Conservation (phyloP, 2,113 vertebrate genomes). For the Sceloporus tristichus region DNA sequence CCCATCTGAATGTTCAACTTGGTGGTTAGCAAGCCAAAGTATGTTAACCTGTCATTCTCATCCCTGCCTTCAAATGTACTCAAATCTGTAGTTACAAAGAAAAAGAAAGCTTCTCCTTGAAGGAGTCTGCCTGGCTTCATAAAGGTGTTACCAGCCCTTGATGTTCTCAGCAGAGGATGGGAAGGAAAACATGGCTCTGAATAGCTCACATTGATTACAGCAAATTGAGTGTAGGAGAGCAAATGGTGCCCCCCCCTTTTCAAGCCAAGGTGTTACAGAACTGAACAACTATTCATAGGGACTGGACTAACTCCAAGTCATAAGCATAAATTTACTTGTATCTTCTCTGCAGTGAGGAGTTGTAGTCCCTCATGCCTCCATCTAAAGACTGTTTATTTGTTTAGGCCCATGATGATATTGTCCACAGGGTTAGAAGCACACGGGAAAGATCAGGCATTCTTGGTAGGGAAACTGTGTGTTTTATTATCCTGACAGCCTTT, state of each 20-base stretch:
- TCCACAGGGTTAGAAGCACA: constrained; percentile 80
- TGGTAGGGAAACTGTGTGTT: constrained; percentile 75
- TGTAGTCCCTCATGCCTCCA: constrained; percentile 74
- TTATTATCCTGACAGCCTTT: constrained; percentile 78
- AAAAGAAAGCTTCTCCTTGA: constrained; percentile 62
- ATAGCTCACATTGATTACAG: constrained; percentile 83
- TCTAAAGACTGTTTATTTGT: constrained; percentile 86
- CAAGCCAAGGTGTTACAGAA: constrained; percentile 75
- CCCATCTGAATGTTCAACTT: constrained; percentile 29
- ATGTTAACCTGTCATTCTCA: constrained; percentile 72
- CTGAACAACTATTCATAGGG: constrained; percentile 84
- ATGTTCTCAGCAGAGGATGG: constrained; percentile 81
- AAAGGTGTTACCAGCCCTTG: constrained; percentile 79
- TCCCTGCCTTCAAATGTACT: constrained; percentile 69
- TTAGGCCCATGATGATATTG: constrained; percentile 88
- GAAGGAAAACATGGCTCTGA: constrained; percentile 86
- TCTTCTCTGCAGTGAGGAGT: constrained; percentile 79
- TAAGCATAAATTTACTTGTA: constrained; percentile 84
- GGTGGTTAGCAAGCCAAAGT: constrained; percentile 55
- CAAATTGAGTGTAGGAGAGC: constrained; percentile 81
- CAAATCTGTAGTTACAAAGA: constrained; percentile 50
- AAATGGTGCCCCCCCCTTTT: constrained; percentile 75
- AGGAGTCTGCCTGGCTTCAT: constrained; percentile 72
- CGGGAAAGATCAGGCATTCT: constrained; percentile 78
- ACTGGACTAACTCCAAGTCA: constrained; percentile 79